These are phyloP conservation scores for Chaetodon trifascialis DNA, from an alignment of 2,113 vertebrate genomes.

Conservation along the genomic window DNA sequence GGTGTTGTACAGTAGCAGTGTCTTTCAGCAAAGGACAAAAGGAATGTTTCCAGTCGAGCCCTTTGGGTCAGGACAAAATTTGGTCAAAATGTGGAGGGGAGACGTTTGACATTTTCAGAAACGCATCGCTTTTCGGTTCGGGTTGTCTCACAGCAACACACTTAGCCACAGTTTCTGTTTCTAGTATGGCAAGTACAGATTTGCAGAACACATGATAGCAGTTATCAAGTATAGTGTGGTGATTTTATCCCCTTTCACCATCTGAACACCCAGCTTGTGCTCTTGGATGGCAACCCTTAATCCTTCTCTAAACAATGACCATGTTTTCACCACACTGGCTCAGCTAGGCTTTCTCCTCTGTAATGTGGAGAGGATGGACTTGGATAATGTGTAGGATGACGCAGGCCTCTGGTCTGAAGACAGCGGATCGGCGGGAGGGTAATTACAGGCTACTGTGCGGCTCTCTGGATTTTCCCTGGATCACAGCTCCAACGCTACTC, in stretches of 20 bases:
- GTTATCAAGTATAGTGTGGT: constrained; percentile 28
- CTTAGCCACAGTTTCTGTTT: not conserved
- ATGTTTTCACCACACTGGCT: constrained; percentile 66
- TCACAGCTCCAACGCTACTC: constrained; percentile 55
- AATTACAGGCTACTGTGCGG: constrained; percentile 80
- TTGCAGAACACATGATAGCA: constrained; percentile 45
- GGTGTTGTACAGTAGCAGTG: constrained; percentile 56
- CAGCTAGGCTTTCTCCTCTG: constrained; percentile 54
- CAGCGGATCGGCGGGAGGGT: constrained; percentile 72
- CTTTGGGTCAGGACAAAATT: constrained; percentile 63
- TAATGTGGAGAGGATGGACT: constrained; percentile 73
- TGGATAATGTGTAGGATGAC: constrained; percentile 71
- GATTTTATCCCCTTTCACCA: constrained; percentile 53
- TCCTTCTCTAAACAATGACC: constrained; percentile 72
- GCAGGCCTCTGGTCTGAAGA: constrained; percentile 73
- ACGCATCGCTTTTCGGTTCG: constrained; percentile 48
- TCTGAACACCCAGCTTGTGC: constrained; percentile 60
- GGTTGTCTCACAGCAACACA: constrained; percentile 16
- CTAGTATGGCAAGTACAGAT: constrained; percentile 8
- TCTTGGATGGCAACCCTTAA: constrained; percentile 54
- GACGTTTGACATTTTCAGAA: constrained; percentile 75
- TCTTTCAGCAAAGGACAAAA: constrained; percentile 71
- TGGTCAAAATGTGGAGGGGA: constrained; percentile 53
- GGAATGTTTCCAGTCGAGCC: constrained; percentile 53
- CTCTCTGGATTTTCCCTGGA: constrained; percentile 73